Evolutionary conservation across 2,113 vertebrate genomes (phyloP).

Genomic region (Recurvirostra avosetta): DNA sequence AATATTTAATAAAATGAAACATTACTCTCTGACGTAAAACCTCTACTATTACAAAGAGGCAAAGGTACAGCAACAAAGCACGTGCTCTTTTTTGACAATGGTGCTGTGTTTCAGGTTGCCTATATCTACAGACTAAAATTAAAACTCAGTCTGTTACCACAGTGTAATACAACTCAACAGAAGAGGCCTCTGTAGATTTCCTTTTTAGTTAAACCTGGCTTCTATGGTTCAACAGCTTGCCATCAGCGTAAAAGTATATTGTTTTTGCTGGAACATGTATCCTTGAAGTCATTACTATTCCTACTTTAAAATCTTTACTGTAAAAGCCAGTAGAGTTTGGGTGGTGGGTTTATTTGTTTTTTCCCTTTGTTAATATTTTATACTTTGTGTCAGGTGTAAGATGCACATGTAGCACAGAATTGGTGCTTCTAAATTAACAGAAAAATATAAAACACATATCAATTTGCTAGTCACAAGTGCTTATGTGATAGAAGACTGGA

Average conservation of each 20-base stretch:
- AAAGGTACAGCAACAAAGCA: conserved; percentile 61
- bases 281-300: not conserved
- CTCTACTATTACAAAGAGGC: conserved; percentile 69
- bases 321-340: not conserved
- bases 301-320: not conserved
- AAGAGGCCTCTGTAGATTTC: conserved; percentile 35
- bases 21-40: conserved; percentile 63
- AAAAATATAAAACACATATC: not conserved
- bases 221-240: conserved; percentile 41
- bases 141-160: conserved; percentile 67
- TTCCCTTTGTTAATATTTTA: not conserved
- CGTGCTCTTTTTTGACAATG: conserved; percentile 39
- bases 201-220: conserved; percentile 60
- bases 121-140: conserved; percentile 62
- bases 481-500: not conserved
- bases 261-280: not conserved
- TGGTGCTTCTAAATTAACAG: not conserved
- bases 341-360: not conserved
- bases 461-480: not conserved
- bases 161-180: conserved; percentile 31
- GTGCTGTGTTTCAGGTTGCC: conserved; percentile 65
- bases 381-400: not conserved
- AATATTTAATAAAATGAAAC: conserved; percentile 88
- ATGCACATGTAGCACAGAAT: not conserved
- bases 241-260: not conserved